These are phyloP conservation scores for Cerastis rubricosa DNA, from an alignment of 2,888 invertebrate species.

Conservation along the genomic window DNA sequence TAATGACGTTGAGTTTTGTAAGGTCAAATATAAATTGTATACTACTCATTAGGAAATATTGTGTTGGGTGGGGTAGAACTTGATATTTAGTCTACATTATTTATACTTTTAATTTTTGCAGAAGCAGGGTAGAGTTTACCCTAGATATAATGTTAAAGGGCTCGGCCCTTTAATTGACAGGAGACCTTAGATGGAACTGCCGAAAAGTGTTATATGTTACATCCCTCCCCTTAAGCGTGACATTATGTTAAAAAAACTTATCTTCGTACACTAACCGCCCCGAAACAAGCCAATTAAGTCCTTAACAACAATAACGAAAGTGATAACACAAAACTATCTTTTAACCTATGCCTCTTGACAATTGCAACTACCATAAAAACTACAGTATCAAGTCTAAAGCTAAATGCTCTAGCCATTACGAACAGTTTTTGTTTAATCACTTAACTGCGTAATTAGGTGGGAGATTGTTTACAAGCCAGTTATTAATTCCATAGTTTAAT, in stretches of 20 bases:
- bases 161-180: neutral
- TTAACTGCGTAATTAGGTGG: constrained; percentile 33
- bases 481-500: constrained; percentile 52
- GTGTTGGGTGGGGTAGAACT: neutral
- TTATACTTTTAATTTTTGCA: neutral
- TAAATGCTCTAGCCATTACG: constrained; percentile 11
- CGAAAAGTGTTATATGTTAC: neutral
- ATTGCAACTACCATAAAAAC: constrained; percentile 29
- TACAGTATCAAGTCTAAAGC: constrained; percentile 8
- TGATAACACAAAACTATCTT: constrained; percentile 18
- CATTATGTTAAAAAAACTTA: neutral
- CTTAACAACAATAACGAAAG: constrained; percentile 6
- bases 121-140: too few species aligned
- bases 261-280: neutral
- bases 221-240: neutral
- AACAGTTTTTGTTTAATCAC: constrained; percentile 45
- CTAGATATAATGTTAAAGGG: neutral
- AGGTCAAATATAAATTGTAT: neutral
- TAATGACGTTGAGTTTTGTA: constrained; percentile 1
- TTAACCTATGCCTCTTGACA: constrained; percentile 21
- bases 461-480: constrained; percentile 42
- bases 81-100: neutral
- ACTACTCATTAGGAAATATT: neutral
- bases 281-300: neutral
- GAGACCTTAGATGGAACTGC: neutral